Evolutionary conservation across 2,888 invertebrate species (phyloP), one percentile per base, ranked within the genome.

Genomic region (Gymnocheta viridis): DNA sequence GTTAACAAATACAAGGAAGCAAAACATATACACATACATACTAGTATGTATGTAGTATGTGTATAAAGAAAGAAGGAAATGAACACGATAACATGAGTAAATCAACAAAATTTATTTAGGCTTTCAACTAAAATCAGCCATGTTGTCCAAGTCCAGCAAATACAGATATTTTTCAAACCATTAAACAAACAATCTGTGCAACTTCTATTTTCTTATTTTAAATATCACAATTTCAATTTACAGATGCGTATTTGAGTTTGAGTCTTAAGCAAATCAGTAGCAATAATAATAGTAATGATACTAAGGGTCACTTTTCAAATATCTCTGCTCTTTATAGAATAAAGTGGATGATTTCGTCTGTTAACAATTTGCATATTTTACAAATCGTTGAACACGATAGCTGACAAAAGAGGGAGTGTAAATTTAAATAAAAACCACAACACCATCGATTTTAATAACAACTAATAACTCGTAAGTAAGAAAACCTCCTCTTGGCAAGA

Each of bases 311-410:
- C 4, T 22, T 67, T 77, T 47, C 14, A 35, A 58, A 17, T 58
- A 35, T 14, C 4, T 6, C 12, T 27, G 35, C n/a, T 19, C 12
- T 22, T 19, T 12, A 27, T 35, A 17, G 27, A 19, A 64, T 54
- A 10, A 54, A 77, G 66, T 72, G 56, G 51, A 24, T 60, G 67
- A 66, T 73, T 32, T 60, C 66, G 56, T 76, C 66, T 72, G 76
- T 66, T 80, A 81, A 64, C 70, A 81, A 81, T 72, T 83, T 81
- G 66, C 80, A 77, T 81, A 81, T 60, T 81, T 81, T 81, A 70
- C 82, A 69, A 82, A 70, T 70, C 66, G 64, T 66, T 80, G 47
- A 82, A 54, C 51, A 76, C 58, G 41, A 38, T 51, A 58, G 41
- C 66, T 47, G 56, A 10, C 29, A 70, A 44, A 41, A 17, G 24